phyloP scores from a whole-genome alignment of 2,888 invertebrate genomes.

The Agonopterix alstromeriana region DNA sequence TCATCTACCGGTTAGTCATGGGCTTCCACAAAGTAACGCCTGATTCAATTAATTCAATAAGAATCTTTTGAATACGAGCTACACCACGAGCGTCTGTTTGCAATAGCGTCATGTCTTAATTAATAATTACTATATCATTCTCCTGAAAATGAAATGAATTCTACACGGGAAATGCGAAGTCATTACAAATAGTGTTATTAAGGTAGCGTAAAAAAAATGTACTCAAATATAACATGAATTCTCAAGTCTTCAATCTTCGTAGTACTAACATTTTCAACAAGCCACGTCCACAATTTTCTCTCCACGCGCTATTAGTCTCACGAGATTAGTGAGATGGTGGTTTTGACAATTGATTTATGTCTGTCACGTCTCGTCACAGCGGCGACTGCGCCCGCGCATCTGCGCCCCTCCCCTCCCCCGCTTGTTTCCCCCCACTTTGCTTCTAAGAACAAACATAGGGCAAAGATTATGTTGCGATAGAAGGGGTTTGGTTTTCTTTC shows the following conservation, averaged over 20 bases:
- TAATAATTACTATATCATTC: too few species aligned
- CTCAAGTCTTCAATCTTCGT: too few species aligned
- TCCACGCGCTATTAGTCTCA: constrained; percentile 47
- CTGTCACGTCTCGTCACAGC: constrained; percentile 71
- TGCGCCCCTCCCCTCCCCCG: constrained; percentile 26
- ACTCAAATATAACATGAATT: too few species aligned
- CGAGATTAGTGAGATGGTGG: constrained; percentile 58
- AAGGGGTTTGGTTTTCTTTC: background rate
- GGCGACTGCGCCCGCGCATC: constrained; percentile 66
- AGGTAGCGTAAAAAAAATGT: too few species aligned
- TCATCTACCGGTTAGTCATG: too few species aligned
- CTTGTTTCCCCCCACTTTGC: constrained; percentile 7
- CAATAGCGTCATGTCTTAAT: too few species aligned
- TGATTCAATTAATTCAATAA: too few species aligned
- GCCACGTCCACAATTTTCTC: constrained; percentile 40
- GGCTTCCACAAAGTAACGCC: too few species aligned
- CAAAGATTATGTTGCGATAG: constrained; percentile 31
- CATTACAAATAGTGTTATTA: background rate
- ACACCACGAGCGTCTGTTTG: too few species aligned
- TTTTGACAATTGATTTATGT: constrained; percentile 76
- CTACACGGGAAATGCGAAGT: too few species aligned
- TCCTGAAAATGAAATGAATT: too few species aligned
- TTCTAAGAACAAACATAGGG: constrained; percentile 34
- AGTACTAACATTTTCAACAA: background rate
- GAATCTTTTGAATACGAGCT: too few species aligned